phyloP scores from a whole-genome alignment of 64 coral and sea anemone genomes.

The Anthopleura sola region DNA sequence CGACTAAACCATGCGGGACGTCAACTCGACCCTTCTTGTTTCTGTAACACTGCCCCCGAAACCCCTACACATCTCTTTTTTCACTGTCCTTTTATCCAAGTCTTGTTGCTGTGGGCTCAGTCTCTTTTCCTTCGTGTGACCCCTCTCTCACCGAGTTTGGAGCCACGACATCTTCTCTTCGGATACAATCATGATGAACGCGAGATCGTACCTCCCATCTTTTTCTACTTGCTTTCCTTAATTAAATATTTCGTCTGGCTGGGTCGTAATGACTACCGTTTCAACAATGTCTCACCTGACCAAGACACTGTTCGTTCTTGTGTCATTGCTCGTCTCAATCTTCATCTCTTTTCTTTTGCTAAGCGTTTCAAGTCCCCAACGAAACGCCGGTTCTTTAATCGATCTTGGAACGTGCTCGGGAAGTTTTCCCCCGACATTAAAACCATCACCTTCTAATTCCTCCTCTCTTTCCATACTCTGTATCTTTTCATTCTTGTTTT shows the following conservation, averaged over 20 bases:
- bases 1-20: background rate
- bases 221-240: background rate
- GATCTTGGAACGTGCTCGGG: too few relatives aligned
- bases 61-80: background rate
- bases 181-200: constrained; percentile 1
- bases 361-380: too few relatives aligned
- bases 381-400: too few relatives aligned
- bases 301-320: background rate
- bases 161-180: background rate
- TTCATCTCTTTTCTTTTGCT: too few relatives aligned
- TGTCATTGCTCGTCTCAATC: background rate
- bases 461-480: too few relatives aligned
- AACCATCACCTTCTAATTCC: too few relatives aligned
- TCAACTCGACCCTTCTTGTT: background rate
- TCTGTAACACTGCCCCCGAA: background rate
- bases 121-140: background rate
- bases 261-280: constrained; percentile 7
- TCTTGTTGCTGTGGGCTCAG: background rate
- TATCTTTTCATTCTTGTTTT: too few relatives aligned
- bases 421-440: too few relatives aligned
- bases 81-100: background rate
- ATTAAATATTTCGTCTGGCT: constrained; percentile 29
- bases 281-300: background rate
- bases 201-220: background rate
- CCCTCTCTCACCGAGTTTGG: background rate